phyloP scores from a whole-genome alignment of 2,797 vertebrate genomes.

The Eutrigla gurnardus region DNA sequence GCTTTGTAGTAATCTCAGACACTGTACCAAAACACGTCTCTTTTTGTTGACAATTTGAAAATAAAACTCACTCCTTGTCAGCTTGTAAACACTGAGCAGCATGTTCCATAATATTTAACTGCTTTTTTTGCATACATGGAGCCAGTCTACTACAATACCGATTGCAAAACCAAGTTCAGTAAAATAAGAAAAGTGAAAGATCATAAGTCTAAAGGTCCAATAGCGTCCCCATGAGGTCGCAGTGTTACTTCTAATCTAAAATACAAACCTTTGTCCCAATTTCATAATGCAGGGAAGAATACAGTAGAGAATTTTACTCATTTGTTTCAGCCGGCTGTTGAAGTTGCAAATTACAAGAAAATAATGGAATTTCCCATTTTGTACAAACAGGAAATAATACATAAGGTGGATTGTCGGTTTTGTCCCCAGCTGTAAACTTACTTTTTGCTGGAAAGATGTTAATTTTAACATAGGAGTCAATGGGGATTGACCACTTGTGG shows the following conservation, averaged over 20 bases:
- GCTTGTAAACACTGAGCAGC: conserved; percentile 65
- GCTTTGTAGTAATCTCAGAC: conserved; percentile 43
- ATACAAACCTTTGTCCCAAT: neutral
- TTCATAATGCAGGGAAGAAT: neutral
- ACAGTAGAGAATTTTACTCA: neutral
- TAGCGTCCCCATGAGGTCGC: conserved; percentile 15
- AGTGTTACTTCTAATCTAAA: neutral
- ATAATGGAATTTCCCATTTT: neutral
- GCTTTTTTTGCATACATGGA: conserved; percentile 11
- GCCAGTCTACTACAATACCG: conserved; percentile 1
- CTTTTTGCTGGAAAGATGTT: too few species aligned
- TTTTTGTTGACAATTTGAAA: conserved; percentile 21
- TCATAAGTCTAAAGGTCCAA: neutral
- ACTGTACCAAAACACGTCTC: conserved; percentile 51
- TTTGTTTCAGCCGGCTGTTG: neutral
- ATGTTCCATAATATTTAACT: conserved; percentile 75
- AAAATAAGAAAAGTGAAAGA: neutral
- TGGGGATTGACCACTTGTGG: too few species aligned
- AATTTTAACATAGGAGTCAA: too few species aligned
- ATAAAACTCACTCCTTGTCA: conserved; percentile 32
- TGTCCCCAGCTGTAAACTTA: too few species aligned
- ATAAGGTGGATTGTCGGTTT: neutral
- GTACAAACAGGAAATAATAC: neutral
- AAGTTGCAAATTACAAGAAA: neutral
- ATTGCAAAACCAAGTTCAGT: neutral